Evolutionary conservation across 2,797 vertebrate genomes (phyloP).

Genomic region (Lates japonicus): DNA sequence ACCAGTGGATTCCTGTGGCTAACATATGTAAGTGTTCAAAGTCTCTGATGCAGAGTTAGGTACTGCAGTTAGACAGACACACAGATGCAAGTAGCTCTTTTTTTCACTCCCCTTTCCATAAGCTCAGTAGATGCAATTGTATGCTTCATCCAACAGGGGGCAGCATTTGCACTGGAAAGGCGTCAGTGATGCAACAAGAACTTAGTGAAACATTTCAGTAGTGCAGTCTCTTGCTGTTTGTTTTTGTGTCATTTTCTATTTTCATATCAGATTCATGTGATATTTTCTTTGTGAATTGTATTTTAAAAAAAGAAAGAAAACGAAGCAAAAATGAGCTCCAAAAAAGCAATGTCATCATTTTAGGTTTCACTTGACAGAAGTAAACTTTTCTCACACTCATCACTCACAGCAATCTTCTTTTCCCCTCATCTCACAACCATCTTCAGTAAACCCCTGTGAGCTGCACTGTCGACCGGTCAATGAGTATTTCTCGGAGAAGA

Average conservation of each 20-base stretch:
- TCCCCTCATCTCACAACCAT: not conserved
- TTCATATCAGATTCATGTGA: conserved; percentile 4
- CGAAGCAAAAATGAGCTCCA: conserved; percentile 4
- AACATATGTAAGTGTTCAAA: conserved; percentile 84
- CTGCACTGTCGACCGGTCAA: conserved; percentile 92
- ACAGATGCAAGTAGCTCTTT: too few relatives aligned
- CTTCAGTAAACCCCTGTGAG: conserved; percentile 91
- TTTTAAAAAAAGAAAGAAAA: not conserved
- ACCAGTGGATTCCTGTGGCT: conserved; percentile 92
- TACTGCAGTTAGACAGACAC: not conserved
- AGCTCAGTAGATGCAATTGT: conserved; percentile 34
- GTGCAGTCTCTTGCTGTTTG: not conserved
- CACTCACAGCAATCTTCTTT: not conserved
- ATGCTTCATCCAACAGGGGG: conserved; percentile 63
- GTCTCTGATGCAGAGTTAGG: conserved; percentile 3
- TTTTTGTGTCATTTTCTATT: not conserved
- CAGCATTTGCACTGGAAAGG: conserved; percentile 58
- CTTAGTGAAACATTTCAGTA: not conserved
- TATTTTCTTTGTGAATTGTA: not conserved
- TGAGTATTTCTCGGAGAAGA: conserved; percentile 94
- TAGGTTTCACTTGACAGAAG: not conserved
- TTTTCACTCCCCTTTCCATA: not conserved
- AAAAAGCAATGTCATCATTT: not conserved
- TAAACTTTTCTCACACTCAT: not conserved
- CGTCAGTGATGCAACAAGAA: not conserved